These are phyloP conservation scores for Archocentrus centrarchus DNA, from an alignment of 2,113 vertebrate genomes.

Conservation along the genomic window DNA sequence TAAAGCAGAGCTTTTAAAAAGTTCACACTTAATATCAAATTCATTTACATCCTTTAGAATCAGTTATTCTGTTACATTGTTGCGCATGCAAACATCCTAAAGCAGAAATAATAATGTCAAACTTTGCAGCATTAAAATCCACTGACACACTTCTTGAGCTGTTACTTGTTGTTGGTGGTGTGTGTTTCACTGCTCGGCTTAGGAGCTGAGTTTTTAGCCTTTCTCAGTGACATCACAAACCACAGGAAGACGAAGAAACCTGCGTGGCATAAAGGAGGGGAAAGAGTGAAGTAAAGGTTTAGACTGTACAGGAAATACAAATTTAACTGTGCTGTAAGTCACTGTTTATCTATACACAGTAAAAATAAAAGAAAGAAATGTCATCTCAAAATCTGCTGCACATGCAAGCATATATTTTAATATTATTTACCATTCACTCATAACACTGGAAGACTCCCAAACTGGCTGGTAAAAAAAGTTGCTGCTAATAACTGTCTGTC, in stretches of 20 bases:
- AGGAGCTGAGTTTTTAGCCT: background rate
- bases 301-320: background rate
- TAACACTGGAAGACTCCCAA: background rate
- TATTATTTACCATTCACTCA: background rate
- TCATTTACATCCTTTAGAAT: background rate
- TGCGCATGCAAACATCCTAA: background rate
- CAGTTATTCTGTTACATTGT: too few species aligned
- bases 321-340: too few species aligned
- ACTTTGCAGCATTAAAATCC: background rate
- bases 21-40: background rate
- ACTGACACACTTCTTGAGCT: background rate
- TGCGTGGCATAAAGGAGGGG: conserved; percentile 10
- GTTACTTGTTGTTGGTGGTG: background rate
- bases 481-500: background rate
- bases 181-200: background rate
- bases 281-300: background rate
- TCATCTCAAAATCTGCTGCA: background rate
- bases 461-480: background rate
- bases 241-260: conserved; percentile 68
- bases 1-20: background rate
- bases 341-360: background rate
- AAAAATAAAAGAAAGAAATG: background rate
- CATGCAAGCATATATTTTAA: background rate
- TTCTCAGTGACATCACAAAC: conserved; percentile 41
- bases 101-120: background rate